Percentiles rank a stretch among this genome's conserved stretches.
phyloP scores from a whole-genome alignment of 1,140 invertebrate species.

The Dolichoris vasculosae region DNA sequence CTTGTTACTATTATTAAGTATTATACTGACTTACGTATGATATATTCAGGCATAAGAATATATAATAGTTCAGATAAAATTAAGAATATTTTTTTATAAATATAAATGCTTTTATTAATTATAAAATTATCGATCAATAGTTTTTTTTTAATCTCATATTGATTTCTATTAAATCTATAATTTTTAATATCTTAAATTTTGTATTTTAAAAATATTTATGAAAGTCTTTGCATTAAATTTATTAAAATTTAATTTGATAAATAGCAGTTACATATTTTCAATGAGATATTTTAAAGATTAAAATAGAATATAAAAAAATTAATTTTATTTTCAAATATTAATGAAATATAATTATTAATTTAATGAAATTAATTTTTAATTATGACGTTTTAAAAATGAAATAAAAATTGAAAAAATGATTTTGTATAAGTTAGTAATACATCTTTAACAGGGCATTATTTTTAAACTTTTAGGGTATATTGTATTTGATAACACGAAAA shows the following conservation, averaged over 20 bases:
- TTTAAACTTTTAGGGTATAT: conserved; percentile 59
- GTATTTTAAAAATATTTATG: not conserved
- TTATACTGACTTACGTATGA: too few relatives aligned
- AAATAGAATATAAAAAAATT: not conserved
- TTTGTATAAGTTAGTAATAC: not conserved
- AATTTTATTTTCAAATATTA: conserved; percentile 8
- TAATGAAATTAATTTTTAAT: conserved; percentile 18
- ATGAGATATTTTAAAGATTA: too few relatives aligned
- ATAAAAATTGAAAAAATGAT: too few relatives aligned
- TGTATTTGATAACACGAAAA: conserved; percentile 82
- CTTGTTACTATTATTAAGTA: too few relatives aligned
- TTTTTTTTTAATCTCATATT: too few relatives aligned
- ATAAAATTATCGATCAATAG: too few relatives aligned
- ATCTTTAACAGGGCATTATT: conserved; percentile 37
- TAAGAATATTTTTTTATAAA: too few relatives aligned
- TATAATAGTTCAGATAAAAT: too few relatives aligned
- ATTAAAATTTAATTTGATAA: not conserved
- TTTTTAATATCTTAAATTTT: not conserved
- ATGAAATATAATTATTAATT: conserved; percentile 30
- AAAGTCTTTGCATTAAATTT: not conserved
- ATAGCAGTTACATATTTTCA: too few relatives aligned
- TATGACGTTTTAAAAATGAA: too few relatives aligned
- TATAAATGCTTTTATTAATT: too few relatives aligned
- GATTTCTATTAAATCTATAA: not conserved
- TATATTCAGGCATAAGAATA: too few relatives aligned